Evolutionary conservation across 2,888 invertebrate genomes (phyloP).

Genomic region (Apantesis nais): DNA sequence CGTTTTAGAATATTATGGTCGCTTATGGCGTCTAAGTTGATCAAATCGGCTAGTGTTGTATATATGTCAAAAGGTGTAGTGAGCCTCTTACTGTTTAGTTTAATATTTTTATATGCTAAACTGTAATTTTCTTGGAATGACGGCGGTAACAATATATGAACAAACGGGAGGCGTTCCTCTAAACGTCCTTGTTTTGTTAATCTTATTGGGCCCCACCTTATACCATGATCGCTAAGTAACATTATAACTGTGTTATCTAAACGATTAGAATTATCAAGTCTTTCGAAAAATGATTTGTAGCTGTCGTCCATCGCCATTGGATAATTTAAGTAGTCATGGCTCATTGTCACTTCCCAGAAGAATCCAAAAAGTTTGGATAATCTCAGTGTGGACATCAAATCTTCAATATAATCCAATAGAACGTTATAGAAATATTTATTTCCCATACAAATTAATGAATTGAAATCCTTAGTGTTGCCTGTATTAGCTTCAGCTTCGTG

Average conservation of each 20-base stretch:
- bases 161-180: slow-evolving; percentile 94
- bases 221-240: slow-evolving; percentile 95
- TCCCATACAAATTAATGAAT: slow-evolving; percentile 90
- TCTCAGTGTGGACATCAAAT: slow-evolving; percentile 86
- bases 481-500: slow-evolving; percentile 88
- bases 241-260: slow-evolving; percentile 89
- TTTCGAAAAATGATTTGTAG: slow-evolving; percentile 85
- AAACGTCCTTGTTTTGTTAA: slow-evolving; percentile 93
- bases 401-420: slow-evolving; percentile 89
- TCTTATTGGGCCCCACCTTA: slow-evolving; percentile 94
- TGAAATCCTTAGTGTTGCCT: slow-evolving; percentile 87
- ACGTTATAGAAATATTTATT: slow-evolving; percentile 89
- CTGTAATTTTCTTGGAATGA: slow-evolving; percentile 89
- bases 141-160: slow-evolving; percentile 90
- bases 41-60: slow-evolving; percentile 90
- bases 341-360: slow-evolving; percentile 93
- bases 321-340: slow-evolving; percentile 94
- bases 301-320: slow-evolving; percentile 90
- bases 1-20: slow-evolving; percentile 70
- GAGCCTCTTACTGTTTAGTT: slow-evolving; percentile 88
- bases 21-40: slow-evolving; percentile 79
- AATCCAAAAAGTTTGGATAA: slow-evolving; percentile 90
- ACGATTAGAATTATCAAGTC: slow-evolving; percentile 79
- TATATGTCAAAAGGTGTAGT: slow-evolving; percentile 94
- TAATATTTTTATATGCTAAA: slow-evolving; percentile 87